These are phyloP conservation scores for Rhingia rostrata DNA, from an alignment of 2,888 invertebrate genomes.

Conservation along the genomic window DNA sequence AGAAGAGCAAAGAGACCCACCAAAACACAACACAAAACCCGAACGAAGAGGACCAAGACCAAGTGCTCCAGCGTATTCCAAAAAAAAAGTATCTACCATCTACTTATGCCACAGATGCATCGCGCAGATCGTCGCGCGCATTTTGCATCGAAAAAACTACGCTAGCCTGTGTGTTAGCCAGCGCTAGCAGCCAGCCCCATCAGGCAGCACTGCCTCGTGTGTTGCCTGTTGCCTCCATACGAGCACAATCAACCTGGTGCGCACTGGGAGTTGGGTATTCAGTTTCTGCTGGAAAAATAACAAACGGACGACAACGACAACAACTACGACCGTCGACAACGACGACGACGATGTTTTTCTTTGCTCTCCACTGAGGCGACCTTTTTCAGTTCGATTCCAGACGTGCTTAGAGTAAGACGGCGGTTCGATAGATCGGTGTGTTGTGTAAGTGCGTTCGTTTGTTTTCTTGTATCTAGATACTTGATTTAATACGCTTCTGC, in stretches of 20 bases:
- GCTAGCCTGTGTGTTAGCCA: constrained; percentile 41
- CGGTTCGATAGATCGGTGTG: constrained; percentile 35
- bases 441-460: constrained; percentile 36
- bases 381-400: constrained; percentile 73
- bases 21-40: constrained; percentile 23
- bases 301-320: constrained; percentile 20
- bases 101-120: constrained; percentile 63
- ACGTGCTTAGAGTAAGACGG: constrained; percentile 73
- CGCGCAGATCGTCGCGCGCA: constrained; percentile 50
- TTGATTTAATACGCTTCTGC: constrained; percentile 57
- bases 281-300: constrained; percentile 25
- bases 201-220: constrained; percentile 44
- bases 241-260: constrained; percentile 27
- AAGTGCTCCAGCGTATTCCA: constrained; percentile 7
- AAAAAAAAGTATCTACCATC: constrained; percentile 50
- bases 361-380: constrained; percentile 59
- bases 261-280: neutral
- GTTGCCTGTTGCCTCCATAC: constrained; percentile 56
- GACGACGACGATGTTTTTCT: constrained; percentile 53
- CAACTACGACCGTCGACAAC: constrained; percentile 9
- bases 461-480: constrained; percentile 60
- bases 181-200: constrained; percentile 50
- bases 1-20: constrained; percentile 53
- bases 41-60: constrained; percentile 49
- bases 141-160: constrained; percentile 57